Evolutionary conservation across 1,140 invertebrate genomes (phyloP), one percentile per base, ranked within the genome.

Genomic region (Drosophila navojoa): DNA sequence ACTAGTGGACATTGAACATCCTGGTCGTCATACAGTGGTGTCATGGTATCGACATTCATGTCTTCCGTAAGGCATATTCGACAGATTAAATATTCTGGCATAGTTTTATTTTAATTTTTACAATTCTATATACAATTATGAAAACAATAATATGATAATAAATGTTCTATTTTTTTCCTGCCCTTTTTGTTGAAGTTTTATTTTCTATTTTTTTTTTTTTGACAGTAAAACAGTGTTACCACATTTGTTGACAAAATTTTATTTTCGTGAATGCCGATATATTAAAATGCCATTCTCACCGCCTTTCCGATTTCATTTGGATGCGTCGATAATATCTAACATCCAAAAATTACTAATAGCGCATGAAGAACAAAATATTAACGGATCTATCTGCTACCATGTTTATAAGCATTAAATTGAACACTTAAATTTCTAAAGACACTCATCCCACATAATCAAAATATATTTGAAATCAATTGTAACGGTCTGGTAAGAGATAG

Each of bases 11-110:
- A 87, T 55, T 81, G 71, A 5, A 53, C 63, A 52, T 91, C 71
- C 15, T 79, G 71, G 0, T 79, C 76, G 59, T 91, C 75, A 35
- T 85, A 91, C 1, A 91, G 76, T 1, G 82, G 86, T 15, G 84
- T 74, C 90, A 91, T 91, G 1, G 64, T 75, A n/a, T 81, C 74
- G 16, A 58, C 54, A 40, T 74, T 81, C 42, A 71, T 77, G 38
- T 91, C 86, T 44, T 91, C 90, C 25, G 76, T 81, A 7, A 91
- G 55, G 47, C 90, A 91, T 66, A 91, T 91, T 25, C 90, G 73
- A 59, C 90, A 91, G 61, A 90, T 64, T 72, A 85, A 77, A 22
- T 85, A 81, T 44, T 91, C 86, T 25, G 90, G 85, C 90, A 91
- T 91, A 1, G 42, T 77, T 29, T 45, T 15, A 32, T 45, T 57